Conservation (phyloP, 2,113 vertebrate species). For the Smithornis capensis region DNA sequence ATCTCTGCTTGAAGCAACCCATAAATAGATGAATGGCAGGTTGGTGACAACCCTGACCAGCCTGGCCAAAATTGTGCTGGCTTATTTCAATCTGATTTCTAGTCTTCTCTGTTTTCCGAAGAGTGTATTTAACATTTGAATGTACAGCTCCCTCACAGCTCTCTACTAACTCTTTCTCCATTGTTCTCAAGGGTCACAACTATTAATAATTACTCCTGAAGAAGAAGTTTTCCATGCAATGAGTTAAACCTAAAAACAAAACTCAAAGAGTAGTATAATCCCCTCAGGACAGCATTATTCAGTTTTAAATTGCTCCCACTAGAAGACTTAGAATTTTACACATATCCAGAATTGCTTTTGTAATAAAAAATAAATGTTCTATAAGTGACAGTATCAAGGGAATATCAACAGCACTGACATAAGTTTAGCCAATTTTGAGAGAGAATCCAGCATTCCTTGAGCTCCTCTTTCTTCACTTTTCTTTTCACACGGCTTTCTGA, state of each 20-base stretch:
- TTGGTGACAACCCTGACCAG: neutral
- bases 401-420: constrained; percentile 33
- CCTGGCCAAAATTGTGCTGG: neutral
- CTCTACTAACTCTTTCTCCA: neutral
- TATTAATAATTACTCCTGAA: constrained; percentile 28
- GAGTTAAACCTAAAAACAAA: constrained; percentile 64
- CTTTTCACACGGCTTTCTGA: neutral
- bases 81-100: neutral
- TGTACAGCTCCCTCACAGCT: neutral
- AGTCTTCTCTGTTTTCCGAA: neutral
- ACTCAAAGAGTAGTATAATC: constrained; percentile 12
- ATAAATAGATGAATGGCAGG: neutral
- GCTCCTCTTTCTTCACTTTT: neutral
- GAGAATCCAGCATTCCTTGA: neutral
- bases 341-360: constrained; percentile 60
- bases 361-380: constrained; percentile 68
- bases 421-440: constrained; percentile 19
- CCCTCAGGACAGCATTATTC: constrained; percentile 49
- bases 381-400: constrained; percentile 49
- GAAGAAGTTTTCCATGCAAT: constrained; percentile 10
- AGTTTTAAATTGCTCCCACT: constrained; percentile 67
- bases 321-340: constrained; percentile 53
- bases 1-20: neutral
- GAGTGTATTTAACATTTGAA: neutral
- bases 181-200: constrained; percentile 14